Evolutionary conservation across 2,797 vertebrate genomes (phyloP), one percentile per base, ranked within the genome.

Genomic region (Sarcophilus harrisii): DNA sequence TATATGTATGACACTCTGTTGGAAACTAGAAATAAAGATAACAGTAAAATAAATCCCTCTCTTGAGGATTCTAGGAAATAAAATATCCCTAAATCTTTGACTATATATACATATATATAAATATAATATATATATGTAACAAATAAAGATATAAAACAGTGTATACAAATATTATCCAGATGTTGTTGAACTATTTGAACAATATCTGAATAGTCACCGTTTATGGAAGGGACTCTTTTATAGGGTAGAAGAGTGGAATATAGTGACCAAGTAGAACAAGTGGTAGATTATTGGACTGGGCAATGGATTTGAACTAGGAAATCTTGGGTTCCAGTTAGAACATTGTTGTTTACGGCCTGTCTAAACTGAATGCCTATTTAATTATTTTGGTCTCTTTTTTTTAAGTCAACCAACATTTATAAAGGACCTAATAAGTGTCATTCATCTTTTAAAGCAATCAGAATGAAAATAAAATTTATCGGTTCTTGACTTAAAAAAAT

Each of bases 101-200:
- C 90, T 55, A 54, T 54, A 54, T 54, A 9, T 49, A 49, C 49
- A 49, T 52, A 52, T 89, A 62, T 54, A 54, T 54, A 54, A 54
- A 11, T 93, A 55, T 92, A 52, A 54, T 54, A 54, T 54, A 11
- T 93, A 55, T 92, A 52, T 52, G 49, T 52, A 52, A 62, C 10
- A 55, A 55, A 55, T 55, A 11, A 55, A 62, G 95, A 90, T 59
- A 30, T 4, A 0, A 95, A 96, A 89, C 87, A 14, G 96, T 60
- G 60, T 91, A 16, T 32, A 92, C 0, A 58, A 62, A 87, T 66
- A 73, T 8, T 58, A 66, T 1, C 59, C 38, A 12, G 91, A 32
- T 32, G 2, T 92, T 93, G 94, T 94, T 94, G 54, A 93, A 96
- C 94, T 91, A 81, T 21, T 66, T 3, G 92, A 92, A 29, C 73